Evolutionary conservation across 2,113 vertebrate genomes (phyloP).

Genomic region (Cryptomyrus ogoouensis): DNA sequence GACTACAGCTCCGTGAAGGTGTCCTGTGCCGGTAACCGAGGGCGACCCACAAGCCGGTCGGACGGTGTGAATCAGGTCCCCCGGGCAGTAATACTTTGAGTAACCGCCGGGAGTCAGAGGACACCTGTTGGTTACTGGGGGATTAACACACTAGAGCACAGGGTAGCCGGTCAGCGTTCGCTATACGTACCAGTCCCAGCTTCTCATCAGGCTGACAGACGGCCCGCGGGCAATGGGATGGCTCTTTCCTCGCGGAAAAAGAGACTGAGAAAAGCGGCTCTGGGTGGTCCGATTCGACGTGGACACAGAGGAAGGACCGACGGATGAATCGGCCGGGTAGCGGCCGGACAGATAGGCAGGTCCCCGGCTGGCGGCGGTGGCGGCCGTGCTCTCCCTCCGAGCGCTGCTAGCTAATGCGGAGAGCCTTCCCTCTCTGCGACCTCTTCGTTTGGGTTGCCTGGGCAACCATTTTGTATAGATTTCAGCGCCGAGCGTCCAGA

Average conservation of each 20-base stretch:
- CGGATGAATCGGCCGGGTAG: no score
- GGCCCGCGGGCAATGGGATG: background rate
- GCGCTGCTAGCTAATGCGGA: constrained; percentile 32
- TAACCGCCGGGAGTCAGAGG: background rate
- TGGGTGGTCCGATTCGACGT: background rate
- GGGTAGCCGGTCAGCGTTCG: background rate
- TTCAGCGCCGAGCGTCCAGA: constrained; percentile 49
- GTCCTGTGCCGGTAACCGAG: background rate
- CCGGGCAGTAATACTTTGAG: background rate
- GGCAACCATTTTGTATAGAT: constrained; percentile 60
- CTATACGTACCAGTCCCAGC: background rate
- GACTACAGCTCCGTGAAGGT: background rate
- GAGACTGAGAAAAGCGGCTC: background rate
- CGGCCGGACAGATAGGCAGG: background rate
- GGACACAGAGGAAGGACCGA: background rate
- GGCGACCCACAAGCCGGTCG: background rate
- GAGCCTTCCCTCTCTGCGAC: constrained; percentile 33
- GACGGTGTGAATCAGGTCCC: background rate
- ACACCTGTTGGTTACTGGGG: background rate
- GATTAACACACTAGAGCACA: background rate
- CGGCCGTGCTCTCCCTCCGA: background rate
- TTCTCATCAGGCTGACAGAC: background rate
- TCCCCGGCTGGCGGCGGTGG: background rate
- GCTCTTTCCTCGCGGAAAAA: background rate
- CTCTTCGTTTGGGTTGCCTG: constrained; percentile 64